These are phyloP conservation scores for Erythrocercus mccallii DNA, from an alignment of 2,113 vertebrate genomes.

Conservation along the genomic window DNA sequence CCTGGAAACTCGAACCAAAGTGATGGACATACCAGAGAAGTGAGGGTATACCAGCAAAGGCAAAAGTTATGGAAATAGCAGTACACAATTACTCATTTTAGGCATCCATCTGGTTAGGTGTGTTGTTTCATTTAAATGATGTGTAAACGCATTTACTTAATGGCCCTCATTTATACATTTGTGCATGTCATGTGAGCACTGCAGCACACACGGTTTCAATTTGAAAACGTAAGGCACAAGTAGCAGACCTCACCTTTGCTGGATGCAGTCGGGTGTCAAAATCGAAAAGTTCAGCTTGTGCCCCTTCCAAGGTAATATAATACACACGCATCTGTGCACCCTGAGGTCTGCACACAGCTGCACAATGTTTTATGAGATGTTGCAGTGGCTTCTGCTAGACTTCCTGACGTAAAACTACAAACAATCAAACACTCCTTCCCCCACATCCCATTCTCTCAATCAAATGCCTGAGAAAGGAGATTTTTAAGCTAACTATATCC, in stretches of 20 bases:
- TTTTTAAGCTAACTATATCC: background rate
- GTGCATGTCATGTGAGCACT: conserved; percentile 55
- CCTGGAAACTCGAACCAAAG: conserved; percentile 4
- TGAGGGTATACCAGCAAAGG: background rate
- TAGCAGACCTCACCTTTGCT: conserved; percentile 69
- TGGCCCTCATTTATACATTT: conserved; percentile 54
- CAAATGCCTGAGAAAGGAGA: background rate
- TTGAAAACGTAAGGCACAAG: conserved; percentile 57
- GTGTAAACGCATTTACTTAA: conserved; percentile 61
- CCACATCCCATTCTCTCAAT: conserved; percentile 1
- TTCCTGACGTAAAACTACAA: conserved; percentile 64
- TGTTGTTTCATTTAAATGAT: conserved; percentile 64
- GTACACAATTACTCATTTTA: conserved; percentile 36
- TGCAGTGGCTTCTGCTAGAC: conserved; percentile 64
- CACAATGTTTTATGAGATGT: conserved; percentile 67
- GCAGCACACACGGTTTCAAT: conserved; percentile 60
- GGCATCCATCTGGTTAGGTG: conserved; percentile 52
- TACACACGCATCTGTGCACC: conserved; percentile 59
- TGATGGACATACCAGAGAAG: conserved; percentile 23
- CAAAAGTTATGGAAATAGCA: conserved; percentile 46
- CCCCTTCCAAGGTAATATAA: conserved; percentile 65
- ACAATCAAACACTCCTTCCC: conserved; percentile 49
- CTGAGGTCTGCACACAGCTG: conserved; percentile 66
- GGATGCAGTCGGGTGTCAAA: conserved; percentile 59
- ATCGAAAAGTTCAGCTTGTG: conserved; percentile 58